Evolutionary conservation across 92 coral and sea anemone species (phyloP).

Genomic region (Actinostola sp.): DNA sequence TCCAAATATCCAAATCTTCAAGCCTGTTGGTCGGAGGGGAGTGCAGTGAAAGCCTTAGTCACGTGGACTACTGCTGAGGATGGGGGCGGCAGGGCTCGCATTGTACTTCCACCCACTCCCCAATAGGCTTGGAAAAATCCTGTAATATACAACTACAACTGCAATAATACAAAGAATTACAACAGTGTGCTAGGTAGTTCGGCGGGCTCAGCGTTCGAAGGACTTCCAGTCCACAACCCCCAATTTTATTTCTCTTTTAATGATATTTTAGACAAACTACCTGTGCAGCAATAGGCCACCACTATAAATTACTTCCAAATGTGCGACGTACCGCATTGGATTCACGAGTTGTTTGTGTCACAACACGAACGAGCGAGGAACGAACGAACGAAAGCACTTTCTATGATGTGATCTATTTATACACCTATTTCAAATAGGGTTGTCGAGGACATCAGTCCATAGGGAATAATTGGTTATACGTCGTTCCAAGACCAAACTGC

Average conservation of each 20-base stretch:
- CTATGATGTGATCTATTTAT: no score
- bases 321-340: no score
- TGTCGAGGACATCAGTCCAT: no score
- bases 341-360: no score
- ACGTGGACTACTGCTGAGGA: conserved; percentile 19
- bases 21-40: conserved; percentile 14
- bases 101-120: conserved; percentile 33
- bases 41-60: conserved; percentile 38
- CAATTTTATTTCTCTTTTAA: conserved; percentile 4
- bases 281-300: no score
- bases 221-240: conserved; percentile 30
- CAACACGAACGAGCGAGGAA: no score
- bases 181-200: conserved; percentile 13
- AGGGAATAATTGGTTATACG: no score
- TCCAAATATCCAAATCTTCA: conserved; percentile 11
- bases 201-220: not conserved
- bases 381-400: no score
- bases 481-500: no score
- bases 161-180: not conserved
- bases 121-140: no score
- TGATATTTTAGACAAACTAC: not conserved
- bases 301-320: no score
- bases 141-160: not conserved
- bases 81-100: conserved; percentile 36
- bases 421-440: no score